These are phyloP conservation scores for Temnothorax nylanderi DNA, from an alignment of 1,140 invertebrate species.

Conservation along the genomic window DNA sequence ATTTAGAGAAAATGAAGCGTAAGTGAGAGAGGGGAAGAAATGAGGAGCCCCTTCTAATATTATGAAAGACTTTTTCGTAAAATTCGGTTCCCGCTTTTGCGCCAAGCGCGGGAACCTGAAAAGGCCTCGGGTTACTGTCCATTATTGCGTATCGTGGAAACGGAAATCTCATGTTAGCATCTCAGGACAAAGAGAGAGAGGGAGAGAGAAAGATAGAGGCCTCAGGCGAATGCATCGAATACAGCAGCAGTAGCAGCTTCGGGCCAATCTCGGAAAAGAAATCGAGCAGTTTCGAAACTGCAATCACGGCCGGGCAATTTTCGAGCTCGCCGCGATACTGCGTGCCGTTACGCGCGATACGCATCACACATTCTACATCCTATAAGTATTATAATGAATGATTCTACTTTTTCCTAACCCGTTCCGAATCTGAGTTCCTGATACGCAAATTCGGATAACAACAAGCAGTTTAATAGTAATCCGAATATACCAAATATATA, in stretches of 20 bases:
- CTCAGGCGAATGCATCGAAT: constrained; percentile 70
- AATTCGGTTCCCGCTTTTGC: constrained; percentile 5
- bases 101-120: constrained; percentile 21
- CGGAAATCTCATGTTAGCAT: constrained; percentile 77
- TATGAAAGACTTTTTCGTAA: constrained; percentile 36
- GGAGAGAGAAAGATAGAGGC: constrained; percentile 61
- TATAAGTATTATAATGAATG: constrained; percentile 17
- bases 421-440: neutral
- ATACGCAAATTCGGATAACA: neutral
- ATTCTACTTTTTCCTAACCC: neutral
- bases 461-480: neutral
- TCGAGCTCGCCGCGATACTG: constrained; percentile 39
- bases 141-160: constrained; percentile 70
- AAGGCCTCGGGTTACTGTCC: constrained; percentile 28
- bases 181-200: constrained; percentile 65
- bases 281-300: constrained; percentile 76
- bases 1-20: constrained; percentile 27
- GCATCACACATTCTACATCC: constrained; percentile 50
- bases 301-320: constrained; percentile 51
- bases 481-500: neutral
- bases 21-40: neutral
- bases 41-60: neutral
- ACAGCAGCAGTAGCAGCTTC: constrained; percentile 48
- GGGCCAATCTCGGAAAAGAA: constrained; percentile 67
- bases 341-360: constrained; percentile 54